phyloP scores from a whole-genome alignment of 1,140 invertebrate species.

The Lasioglossum albipes region DNA sequence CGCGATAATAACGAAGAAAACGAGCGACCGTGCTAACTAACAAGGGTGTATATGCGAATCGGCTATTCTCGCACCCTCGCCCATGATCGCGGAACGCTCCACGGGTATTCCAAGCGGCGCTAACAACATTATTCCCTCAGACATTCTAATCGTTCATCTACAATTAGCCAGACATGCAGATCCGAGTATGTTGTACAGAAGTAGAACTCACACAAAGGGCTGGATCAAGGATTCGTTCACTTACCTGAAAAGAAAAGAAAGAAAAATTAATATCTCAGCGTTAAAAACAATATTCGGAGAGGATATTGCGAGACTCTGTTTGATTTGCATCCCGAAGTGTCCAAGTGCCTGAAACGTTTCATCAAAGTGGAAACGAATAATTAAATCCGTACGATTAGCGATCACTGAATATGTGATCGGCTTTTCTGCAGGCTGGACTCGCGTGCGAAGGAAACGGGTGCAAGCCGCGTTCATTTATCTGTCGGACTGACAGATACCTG shows the following conservation, averaged over 20 bases:
- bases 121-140: neutral
- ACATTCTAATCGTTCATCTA: neutral
- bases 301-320: neutral
- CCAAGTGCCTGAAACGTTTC: neutral
- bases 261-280: neutral
- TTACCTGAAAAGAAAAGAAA: constrained; percentile 57
- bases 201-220: constrained; percentile 15
- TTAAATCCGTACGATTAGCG: neutral
- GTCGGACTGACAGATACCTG: constrained; percentile 39
- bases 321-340: neutral
- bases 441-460: constrained; percentile 7
- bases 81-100: neutral
- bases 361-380: no score
- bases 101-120: neutral
- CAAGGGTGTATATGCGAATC: constrained; percentile 23
- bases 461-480: constrained; percentile 18
- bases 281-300: neutral
- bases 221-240: constrained; percentile 26
- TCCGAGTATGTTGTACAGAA: neutral
- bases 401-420: neutral
- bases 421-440: neutral
- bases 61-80: neutral
- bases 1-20: constrained; percentile 44
- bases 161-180: neutral
- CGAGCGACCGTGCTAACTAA: constrained; percentile 48